These are phyloP conservation scores for Hirtodrosophila trivittata DNA, from an alignment of 2,888 invertebrate species.

Conservation along the genomic window DNA sequence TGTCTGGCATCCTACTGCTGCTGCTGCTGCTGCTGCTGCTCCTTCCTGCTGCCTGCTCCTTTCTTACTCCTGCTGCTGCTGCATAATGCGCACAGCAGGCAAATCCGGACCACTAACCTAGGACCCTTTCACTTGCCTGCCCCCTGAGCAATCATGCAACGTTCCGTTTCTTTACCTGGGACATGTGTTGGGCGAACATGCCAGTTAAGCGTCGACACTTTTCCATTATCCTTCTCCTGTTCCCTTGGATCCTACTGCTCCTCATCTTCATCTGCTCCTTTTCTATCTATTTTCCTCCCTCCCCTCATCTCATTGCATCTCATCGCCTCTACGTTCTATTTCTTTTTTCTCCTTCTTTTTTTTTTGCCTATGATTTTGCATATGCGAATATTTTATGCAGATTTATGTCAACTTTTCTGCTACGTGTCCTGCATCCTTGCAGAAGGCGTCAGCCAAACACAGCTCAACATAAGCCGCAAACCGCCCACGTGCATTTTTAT, in stretches of 20 bases:
- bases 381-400: slow-evolving; percentile 79
- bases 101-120: slow-evolving; percentile 11
- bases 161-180: slow-evolving; percentile 32
- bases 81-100: slow-evolving; percentile 56
- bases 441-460: slow-evolving; percentile 3
- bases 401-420: slow-evolving; percentile 76
- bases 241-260: background rate
- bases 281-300: too few species aligned
- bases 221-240: slow-evolving; percentile 11
- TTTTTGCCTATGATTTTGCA: slow-evolving; percentile 51
- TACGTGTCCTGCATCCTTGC: slow-evolving; percentile 60
- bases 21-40: slow-evolving; percentile 7
- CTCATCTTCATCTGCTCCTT: slow-evolving; percentile 7
- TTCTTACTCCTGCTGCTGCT: slow-evolving; percentile 12
- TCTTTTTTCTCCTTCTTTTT: slow-evolving; percentile 11
- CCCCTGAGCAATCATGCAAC: too few species aligned
- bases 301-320: too few species aligned
- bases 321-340: too few species aligned
- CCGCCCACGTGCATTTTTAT: slow-evolving; percentile 71
- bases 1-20: slow-evolving; percentile 40
- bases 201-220: slow-evolving; percentile 66
- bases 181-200: slow-evolving; percentile 53
- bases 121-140: background rate
- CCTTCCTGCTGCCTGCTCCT: background rate
- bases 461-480: slow-evolving; percentile 2